These are phyloP conservation scores for Chaetoderma sp. DNA, from an alignment of 2,888 invertebrate genomes.

Conservation along the genomic window DNA sequence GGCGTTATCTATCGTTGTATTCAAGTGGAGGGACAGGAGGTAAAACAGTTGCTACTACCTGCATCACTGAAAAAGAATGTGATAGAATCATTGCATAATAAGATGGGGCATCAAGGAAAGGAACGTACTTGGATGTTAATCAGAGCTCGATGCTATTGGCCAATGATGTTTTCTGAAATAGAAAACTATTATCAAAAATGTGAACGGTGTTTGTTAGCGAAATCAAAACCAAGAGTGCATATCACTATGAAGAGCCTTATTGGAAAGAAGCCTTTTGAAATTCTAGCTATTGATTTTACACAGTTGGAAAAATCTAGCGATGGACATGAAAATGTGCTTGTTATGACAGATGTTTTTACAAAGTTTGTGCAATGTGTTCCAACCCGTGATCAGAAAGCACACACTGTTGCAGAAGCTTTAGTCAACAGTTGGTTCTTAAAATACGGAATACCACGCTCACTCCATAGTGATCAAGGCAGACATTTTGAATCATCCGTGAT, in stretches of 20 bases:
- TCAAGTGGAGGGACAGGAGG: background rate
- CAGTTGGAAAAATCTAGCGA: conserved; percentile 6
- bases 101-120: conserved; percentile 12
- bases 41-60: background rate
- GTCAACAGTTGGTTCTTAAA: conserved; percentile 16
- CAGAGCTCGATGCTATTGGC: conserved; percentile 19
- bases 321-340: conserved; percentile 16
- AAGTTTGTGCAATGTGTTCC: conserved; percentile 6
- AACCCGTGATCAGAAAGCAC: conserved; percentile 12
- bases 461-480: conserved; percentile 14
- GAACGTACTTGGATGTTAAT: conserved; percentile 13
- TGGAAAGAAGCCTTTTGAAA: conserved; percentile 16
- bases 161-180: conserved; percentile 16
- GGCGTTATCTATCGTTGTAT: conserved; percentile 3
- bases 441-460: conserved; percentile 5
- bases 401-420: conserved; percentile 10
- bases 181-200: conserved; percentile 4
- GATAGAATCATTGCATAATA: conserved; percentile 1
- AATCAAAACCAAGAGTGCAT: background rate
- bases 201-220: conserved; percentile 18
- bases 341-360: conserved; percentile 14
- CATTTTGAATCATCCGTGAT: conserved; percentile 6
- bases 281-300: conserved; percentile 22
- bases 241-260: background rate
- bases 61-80: background rate